Conservation (phyloP, 2,113 vertebrate genomes). For the Panthera uncia region DNA sequence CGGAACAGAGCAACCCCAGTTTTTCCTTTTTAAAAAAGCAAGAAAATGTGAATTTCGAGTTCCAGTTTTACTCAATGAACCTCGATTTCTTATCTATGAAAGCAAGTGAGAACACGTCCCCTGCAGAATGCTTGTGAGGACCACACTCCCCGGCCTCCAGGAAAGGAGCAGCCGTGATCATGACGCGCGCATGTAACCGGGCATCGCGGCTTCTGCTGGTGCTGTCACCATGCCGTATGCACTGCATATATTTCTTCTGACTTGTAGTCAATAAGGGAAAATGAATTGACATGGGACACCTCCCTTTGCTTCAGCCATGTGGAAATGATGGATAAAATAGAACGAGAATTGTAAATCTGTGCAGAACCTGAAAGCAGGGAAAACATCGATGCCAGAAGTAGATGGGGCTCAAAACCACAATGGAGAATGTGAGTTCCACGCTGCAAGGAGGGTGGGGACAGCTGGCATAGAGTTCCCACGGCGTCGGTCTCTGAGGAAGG, state of each 20-base stretch:
- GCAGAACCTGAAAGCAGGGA: background rate
- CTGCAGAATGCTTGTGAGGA: fast-evolving
- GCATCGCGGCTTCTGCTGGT: fast-evolving
- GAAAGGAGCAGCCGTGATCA: fast-evolving
- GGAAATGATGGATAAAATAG: no score
- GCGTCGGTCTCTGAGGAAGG: fast-evolving
- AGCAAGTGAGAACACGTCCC: background rate
- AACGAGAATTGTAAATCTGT: fast-evolving
- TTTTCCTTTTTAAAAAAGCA: background rate
- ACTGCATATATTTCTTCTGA: fast-evolving
- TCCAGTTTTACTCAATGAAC: fast-evolving
- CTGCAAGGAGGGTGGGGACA: fast-evolving
- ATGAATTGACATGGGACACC: background rate
- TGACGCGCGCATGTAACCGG: fast-evolving
- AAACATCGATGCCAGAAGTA: background rate
- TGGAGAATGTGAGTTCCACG: fast-evolving
- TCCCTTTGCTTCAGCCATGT: background rate
- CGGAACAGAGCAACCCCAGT: background rate
- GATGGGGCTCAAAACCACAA: fast-evolving
- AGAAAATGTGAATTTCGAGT: background rate
- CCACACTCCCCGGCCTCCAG: fast-evolving
- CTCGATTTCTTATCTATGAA: background rate
- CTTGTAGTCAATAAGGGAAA: fast-evolving
- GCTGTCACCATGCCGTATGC: fast-evolving
- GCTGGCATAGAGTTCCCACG: fast-evolving